These are phyloP conservation scores for Carassius carassius DNA, from an alignment of 2,113 vertebrate genomes.

Conservation along the genomic window DNA sequence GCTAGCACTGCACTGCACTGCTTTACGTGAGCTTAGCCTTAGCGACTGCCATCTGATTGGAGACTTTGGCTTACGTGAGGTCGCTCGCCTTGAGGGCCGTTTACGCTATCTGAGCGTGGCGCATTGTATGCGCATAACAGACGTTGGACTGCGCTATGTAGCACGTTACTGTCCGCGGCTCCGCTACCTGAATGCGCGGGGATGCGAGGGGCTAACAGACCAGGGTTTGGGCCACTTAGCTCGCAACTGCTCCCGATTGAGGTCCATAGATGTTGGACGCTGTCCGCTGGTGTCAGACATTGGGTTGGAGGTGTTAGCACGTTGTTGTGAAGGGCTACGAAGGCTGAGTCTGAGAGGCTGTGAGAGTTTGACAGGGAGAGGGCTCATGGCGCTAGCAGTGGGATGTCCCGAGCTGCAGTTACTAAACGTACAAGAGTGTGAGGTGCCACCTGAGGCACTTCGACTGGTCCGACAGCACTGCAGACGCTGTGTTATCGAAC, in stretches of 20 bases:
- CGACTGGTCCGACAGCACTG: conserved; percentile 92
- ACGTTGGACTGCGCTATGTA: conserved; percentile 94
- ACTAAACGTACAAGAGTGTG: conserved; percentile 96
- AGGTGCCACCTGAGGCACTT: conserved; percentile 90
- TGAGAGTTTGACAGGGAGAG: conserved; percentile 90
- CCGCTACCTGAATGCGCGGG: conserved; percentile 96
- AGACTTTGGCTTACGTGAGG: conserved; percentile 93
- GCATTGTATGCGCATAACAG: conserved; percentile 94
- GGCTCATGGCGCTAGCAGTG: conserved; percentile 89
- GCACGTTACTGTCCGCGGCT: conserved; percentile 95
- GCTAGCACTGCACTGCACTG: conserved; percentile 90
- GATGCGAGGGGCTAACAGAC: conserved; percentile 97
- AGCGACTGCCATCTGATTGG: conserved; percentile 95
- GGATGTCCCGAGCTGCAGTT: conserved; percentile 97
- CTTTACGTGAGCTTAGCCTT: conserved; percentile 90
- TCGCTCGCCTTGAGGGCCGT: conserved; percentile 92
- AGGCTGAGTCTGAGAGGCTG: conserved; percentile 93
- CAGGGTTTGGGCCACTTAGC: conserved; percentile 93
- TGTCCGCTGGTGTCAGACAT: conserved; percentile 93
- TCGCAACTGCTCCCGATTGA: conserved; percentile 93
- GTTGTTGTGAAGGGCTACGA: conserved; percentile 91
- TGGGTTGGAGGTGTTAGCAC: conserved; percentile 89
- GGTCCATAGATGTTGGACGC: conserved; percentile 94
- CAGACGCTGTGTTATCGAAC: conserved; percentile 94
- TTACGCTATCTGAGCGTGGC: conserved; percentile 96